phyloP scores from a whole-genome alignment of 2,113 vertebrate genomes.

The Pseudorhombus dupliciocellatus region DNA sequence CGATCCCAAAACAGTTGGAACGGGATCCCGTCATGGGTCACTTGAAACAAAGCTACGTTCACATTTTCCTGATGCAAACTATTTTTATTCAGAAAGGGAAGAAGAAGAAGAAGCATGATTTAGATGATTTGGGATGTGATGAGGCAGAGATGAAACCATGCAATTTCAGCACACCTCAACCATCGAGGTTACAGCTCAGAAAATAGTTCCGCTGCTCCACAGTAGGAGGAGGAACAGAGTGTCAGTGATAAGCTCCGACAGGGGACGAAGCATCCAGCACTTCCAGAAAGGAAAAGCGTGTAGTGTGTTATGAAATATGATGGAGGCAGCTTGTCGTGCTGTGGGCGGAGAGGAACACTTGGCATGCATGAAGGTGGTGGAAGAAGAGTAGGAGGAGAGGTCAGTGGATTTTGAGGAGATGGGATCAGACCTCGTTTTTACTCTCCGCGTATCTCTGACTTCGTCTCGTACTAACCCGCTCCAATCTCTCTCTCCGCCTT shows the following conservation, averaged over 20 bases:
- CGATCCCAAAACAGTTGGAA: no score
- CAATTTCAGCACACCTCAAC: no score
- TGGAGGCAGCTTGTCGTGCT: slow-evolving; percentile 36
- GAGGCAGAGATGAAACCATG: no score
- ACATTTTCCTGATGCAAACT: no score
- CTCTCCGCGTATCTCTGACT: not conserved
- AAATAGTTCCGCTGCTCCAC: no score
- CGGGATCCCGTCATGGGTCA: no score
- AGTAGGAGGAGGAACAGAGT: no score
- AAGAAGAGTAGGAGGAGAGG: slow-evolving; percentile 15
- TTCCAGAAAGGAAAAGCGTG: slow-evolving; percentile 11
- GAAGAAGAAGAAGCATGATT: no score
- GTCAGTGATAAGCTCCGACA: not conserved
- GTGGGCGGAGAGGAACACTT: slow-evolving; percentile 22
- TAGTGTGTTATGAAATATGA: slow-evolving; percentile 19
- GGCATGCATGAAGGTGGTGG: slow-evolving; percentile 26
- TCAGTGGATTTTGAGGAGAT: slow-evolving; percentile 26
- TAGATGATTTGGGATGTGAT: no score
- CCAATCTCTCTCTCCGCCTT: not conserved
- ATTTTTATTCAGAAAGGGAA: no score
- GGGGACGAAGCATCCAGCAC: slow-evolving; percentile 1
- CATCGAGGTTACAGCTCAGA: no score
- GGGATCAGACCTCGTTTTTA: slow-evolving; percentile 22
- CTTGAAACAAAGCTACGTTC: no score
- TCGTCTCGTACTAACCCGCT: not conserved